phyloP scores from a whole-genome alignment of 1,140 invertebrate species.

The Camponotus vicinus region DNA sequence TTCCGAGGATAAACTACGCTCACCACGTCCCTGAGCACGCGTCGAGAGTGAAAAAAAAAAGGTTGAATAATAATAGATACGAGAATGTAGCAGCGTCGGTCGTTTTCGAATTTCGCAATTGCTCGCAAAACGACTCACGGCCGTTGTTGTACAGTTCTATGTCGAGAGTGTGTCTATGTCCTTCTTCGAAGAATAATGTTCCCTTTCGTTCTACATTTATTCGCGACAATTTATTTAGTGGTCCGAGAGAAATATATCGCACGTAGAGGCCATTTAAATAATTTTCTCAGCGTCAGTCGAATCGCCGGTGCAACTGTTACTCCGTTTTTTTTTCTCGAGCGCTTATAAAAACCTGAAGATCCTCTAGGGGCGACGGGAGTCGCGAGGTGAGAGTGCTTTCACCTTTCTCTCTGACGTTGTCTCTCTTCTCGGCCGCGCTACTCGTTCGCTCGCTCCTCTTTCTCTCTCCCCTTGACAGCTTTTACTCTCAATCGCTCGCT shows the following conservation, averaged over 20 bases:
- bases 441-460: conserved; percentile 59
- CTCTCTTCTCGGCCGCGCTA: conserved; percentile 59
- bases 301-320: conserved; percentile 40
- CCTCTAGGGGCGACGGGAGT: conserved; percentile 49
- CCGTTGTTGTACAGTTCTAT: conserved; percentile 67
- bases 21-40: conserved; percentile 55
- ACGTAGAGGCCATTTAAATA: neutral
- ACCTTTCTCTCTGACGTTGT: conserved; percentile 84
- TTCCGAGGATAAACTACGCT: conserved; percentile 68
- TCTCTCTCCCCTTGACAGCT: conserved; percentile 78
- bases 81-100: conserved; percentile 57
- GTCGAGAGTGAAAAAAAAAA: conserved; percentile 33
- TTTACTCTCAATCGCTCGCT: conserved; percentile 84
- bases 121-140: conserved; percentile 71
- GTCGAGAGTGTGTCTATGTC: conserved; percentile 76
- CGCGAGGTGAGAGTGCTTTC: conserved; percentile 85
- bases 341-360: conserved; percentile 68
- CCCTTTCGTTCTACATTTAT: neutral
- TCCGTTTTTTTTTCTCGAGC: conserved; percentile 3
- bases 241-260: neutral
- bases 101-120: conserved; percentile 65
- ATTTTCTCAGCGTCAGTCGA: neutral
- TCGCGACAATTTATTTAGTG: neutral
- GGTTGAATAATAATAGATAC: conserved; percentile 70
- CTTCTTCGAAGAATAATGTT: conserved; percentile 73